Evolutionary conservation across 2,797 vertebrate species (phyloP).

Genomic region (Emys orbicularis): DNA sequence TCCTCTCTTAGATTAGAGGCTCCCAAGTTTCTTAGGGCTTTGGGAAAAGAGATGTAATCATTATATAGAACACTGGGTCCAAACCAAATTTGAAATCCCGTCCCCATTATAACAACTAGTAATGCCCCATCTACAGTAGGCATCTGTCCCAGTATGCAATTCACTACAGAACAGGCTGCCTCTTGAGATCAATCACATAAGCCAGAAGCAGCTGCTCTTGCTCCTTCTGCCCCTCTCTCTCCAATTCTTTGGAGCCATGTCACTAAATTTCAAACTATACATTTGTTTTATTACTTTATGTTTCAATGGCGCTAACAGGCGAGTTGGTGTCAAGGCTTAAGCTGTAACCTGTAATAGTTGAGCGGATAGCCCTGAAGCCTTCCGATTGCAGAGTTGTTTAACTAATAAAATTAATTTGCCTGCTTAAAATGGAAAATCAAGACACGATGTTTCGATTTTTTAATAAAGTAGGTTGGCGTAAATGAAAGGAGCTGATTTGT

Average conservation of each 20-base stretch:
- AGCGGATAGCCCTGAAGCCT: constrained; percentile 22
- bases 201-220: constrained; percentile 76
- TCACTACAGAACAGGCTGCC: constrained; percentile 58
- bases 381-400: constrained; percentile 33
- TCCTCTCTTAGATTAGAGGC: constrained; percentile 42
- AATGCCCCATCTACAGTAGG: constrained; percentile 58
- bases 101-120: constrained; percentile 65
- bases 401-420: constrained; percentile 74
- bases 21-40: constrained; percentile 27
- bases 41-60: constrained; percentile 1
- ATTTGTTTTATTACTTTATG: constrained; percentile 69
- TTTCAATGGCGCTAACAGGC: constrained; percentile 54
- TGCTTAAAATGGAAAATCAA: constrained; percentile 75
- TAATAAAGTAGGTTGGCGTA: constrained; percentile 59
- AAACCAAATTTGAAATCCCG: constrained; percentile 54
- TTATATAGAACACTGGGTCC: constrained; percentile 38
- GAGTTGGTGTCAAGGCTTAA: constrained; percentile 35
- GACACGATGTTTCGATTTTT: constrained; percentile 67
- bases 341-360: constrained; percentile 58
- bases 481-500: constrained; percentile 58
- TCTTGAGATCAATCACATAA: constrained; percentile 71
- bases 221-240: constrained; percentile 60
- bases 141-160: constrained; percentile 65
- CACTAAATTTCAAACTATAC: constrained; percentile 75
- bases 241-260: constrained; percentile 67